A percentile compares a stretch with the other conserved stretches of the same genome.
phyloP scores from a whole-genome alignment of 2,113 vertebrate species.

The Nannospalax galili region DNA sequence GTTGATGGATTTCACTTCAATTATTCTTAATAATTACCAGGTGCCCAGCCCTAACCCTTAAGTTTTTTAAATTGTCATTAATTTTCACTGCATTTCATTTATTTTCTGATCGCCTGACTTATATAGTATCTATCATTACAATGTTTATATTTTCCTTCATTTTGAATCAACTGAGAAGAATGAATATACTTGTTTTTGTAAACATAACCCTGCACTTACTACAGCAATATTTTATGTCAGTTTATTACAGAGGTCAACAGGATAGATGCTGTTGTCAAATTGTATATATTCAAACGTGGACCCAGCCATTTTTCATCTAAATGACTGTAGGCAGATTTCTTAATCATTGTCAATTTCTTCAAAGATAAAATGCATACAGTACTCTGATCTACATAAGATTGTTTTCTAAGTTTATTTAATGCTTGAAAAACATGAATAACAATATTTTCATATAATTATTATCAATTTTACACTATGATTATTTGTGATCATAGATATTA shows the following conservation, averaged over 20 bases:
- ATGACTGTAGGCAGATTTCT: neutral
- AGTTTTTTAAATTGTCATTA: constrained; percentile 12
- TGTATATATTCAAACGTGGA: neutral
- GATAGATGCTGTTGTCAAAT: neutral
- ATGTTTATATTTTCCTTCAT: neutral
- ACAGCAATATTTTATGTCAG: neutral
- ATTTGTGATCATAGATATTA: neutral
- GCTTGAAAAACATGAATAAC: neutral
- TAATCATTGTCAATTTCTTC: neutral
- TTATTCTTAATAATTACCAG: constrained; percentile 21
- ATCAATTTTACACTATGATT: neutral
- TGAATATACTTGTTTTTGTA: neutral
- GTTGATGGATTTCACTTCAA: neutral
- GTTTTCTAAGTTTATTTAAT: neutral
- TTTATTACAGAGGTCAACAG: neutral
- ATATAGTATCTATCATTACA: neutral
- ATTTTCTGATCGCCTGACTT: neutral
- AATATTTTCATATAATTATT: neutral
- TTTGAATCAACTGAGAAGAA: neutral
- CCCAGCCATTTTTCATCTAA: neutral
- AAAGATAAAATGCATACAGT: neutral
- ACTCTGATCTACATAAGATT: neutral
- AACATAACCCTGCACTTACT: neutral
- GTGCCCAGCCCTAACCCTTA: neutral
- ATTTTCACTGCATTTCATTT: neutral